phyloP scores from a whole-genome alignment of 1,140 invertebrate genomes.

The Drosophila athabasca region DNA sequence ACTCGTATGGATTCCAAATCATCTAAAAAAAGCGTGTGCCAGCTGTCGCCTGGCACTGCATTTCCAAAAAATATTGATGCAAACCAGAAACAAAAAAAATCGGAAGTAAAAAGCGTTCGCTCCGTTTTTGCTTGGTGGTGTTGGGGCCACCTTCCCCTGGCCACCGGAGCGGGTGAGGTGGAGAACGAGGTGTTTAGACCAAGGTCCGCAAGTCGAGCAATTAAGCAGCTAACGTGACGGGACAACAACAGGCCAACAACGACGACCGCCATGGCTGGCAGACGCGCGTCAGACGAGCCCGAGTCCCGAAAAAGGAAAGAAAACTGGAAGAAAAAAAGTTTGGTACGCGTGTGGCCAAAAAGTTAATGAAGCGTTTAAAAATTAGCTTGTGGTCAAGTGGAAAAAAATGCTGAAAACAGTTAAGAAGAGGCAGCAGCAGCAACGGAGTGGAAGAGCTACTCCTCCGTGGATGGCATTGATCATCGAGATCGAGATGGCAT shows the following conservation, averaged over 20 bases:
- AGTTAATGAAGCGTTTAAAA: conserved; percentile 79
- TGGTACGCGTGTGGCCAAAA: conserved; percentile 74
- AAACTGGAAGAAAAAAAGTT: conserved; percentile 39
- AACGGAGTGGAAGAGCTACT: too few species aligned
- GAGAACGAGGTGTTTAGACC: conserved; percentile 64
- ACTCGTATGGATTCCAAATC: conserved; percentile 79
- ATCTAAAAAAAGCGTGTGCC: conserved; percentile 70
- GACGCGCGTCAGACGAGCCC: conserved; percentile 68
- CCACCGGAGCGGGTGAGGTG: not conserved
- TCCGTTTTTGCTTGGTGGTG: conserved; percentile 14
- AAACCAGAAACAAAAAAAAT: conserved; percentile 56
- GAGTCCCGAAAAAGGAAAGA: conserved; percentile 32
- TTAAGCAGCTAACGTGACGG: conserved; percentile 59
- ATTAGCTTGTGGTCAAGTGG: conserved; percentile 58
- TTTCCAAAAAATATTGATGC: conserved; percentile 58
- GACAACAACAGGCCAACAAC: conserved; percentile 42
- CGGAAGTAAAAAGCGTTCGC: conserved; percentile 68
- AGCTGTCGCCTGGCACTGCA: conserved; percentile 61
- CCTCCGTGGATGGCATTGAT: too few species aligned
- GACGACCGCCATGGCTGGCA: conserved; percentile 55
- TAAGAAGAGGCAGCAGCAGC: conserved; percentile 1
- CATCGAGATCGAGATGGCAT: conserved; percentile 11
- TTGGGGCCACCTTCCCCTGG: not conserved
- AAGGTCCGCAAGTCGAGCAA: conserved; percentile 36
- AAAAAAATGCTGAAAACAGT: conserved; percentile 20